Evolutionary conservation across 2,888 invertebrate genomes (phyloP).

Genomic region (Pyrgus malvae): DNA sequence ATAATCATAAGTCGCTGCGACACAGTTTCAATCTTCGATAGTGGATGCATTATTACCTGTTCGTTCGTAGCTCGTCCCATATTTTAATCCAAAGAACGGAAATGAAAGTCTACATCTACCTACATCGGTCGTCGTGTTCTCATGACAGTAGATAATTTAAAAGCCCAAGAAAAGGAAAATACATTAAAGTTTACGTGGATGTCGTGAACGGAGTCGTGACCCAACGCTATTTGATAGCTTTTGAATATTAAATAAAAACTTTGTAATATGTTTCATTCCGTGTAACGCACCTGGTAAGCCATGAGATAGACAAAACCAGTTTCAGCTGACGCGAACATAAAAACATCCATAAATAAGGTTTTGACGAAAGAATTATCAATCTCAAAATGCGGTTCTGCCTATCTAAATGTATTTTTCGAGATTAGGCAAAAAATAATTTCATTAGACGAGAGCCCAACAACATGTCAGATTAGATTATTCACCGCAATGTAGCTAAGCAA

Average conservation of each 20-base stretch:
- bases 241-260: slow-evolving; percentile 20
- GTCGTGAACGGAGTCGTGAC: slow-evolving; percentile 7
- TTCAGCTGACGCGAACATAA: slow-evolving; percentile 14
- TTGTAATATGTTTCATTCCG: slow-evolving; percentile 7
- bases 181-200: slow-evolving; percentile 15
- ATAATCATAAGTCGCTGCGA: slow-evolving; percentile 1
- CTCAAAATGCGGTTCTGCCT: slow-evolving; percentile 4
- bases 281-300: slow-evolving; percentile 1
- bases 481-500: neutral
- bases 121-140: slow-evolving; percentile 11
- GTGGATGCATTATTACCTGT: slow-evolving; percentile 19
- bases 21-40: slow-evolving; percentile 20
- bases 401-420: slow-evolving; percentile 15
- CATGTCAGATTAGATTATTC: slow-evolving; percentile 7
- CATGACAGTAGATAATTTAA: slow-evolving; percentile 18
- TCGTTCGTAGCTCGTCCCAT: slow-evolving; percentile 17
- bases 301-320: slow-evolving; percentile 14
- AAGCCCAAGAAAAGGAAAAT: slow-evolving; percentile 3
- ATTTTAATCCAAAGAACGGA: slow-evolving; percentile 24
- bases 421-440: slow-evolving; percentile 13
- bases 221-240: slow-evolving; percentile 10
- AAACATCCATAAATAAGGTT: slow-evolving; percentile 8
- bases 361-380: slow-evolving; percentile 23
- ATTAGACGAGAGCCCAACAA: slow-evolving; percentile 10
- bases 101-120: slow-evolving; percentile 25